phyloP scores from a whole-genome alignment of 2,797 vertebrate genomes.

The Melanotaenia nigrans region DNA sequence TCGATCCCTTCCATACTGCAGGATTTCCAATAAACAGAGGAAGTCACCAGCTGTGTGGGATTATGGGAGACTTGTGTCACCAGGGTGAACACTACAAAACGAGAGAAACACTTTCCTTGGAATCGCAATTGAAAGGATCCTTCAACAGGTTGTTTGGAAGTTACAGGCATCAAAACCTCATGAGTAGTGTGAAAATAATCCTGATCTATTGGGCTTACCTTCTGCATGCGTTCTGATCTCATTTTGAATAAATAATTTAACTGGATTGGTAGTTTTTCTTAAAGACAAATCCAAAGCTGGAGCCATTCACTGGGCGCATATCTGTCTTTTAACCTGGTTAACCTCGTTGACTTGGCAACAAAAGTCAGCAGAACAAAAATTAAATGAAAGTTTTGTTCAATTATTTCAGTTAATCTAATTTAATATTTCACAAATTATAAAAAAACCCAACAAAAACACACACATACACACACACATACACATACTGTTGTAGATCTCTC shows the following conservation, averaged over 20 bases:
- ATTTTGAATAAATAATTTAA: too few species aligned
- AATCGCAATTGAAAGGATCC: constrained; percentile 2
- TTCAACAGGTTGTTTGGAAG: not conserved
- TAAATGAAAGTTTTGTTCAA: not conserved
- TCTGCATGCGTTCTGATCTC: too few species aligned
- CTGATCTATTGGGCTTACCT: too few species aligned
- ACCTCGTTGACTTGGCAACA: not conserved
- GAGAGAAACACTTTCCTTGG: constrained; percentile 14
- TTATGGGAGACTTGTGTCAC: constrained; percentile 18
- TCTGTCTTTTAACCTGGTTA: not conserved
- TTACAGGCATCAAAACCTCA: constrained; percentile 5
- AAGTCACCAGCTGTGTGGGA: constrained; percentile 36
- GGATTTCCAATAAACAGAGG: constrained; percentile 46
- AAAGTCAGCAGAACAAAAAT: not conserved
- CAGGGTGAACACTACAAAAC: constrained; percentile 8
- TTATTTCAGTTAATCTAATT: not conserved
- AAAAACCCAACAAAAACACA: too few species aligned
- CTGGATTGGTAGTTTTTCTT: too few species aligned
- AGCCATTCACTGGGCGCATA: constrained; percentile 1
- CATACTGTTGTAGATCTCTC: not conserved
- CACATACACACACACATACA: too few species aligned
- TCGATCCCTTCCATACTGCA: constrained; percentile 33
- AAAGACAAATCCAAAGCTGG: not conserved
- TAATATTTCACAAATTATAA: too few species aligned
- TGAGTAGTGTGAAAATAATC: not conserved